Evolutionary conservation across 1,140 invertebrate species (phyloP).

Genomic region (Dendroctonus ponderosae): DNA sequence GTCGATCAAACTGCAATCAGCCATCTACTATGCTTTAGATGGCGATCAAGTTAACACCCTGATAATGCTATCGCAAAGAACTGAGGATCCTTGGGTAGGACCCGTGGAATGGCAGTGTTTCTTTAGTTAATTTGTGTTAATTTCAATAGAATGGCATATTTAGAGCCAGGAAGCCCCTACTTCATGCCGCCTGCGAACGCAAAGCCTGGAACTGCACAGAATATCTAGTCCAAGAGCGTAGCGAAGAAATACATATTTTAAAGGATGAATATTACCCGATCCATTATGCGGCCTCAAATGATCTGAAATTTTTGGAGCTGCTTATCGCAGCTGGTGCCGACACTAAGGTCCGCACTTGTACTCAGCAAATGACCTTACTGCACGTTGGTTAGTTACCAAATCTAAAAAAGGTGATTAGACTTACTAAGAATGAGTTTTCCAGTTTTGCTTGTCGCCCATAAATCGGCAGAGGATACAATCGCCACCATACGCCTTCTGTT

Average conservation of each 20-base stretch:
- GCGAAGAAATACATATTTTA: conserved; percentile 70
- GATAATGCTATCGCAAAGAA: conserved; percentile 64
- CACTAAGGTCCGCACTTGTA: conserved; percentile 66
- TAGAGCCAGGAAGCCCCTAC: conserved; percentile 58
- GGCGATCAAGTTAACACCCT: conserved; percentile 67
- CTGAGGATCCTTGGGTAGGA: conserved; percentile 67
- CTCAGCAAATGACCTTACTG: conserved; percentile 71
- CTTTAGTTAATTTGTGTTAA: conserved; percentile 2
- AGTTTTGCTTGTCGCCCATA: conserved; percentile 63
- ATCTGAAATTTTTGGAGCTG: conserved; percentile 65
- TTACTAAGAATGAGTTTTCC: conserved; percentile 22
- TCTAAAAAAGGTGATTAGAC: not conserved
- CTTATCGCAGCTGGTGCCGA: conserved; percentile 66
- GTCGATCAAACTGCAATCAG: conserved; percentile 66
- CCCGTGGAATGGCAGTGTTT: not conserved
- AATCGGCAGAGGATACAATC: conserved; percentile 68
- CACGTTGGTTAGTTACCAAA: conserved; percentile 57
- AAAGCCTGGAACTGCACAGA: conserved; percentile 71
- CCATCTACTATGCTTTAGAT: conserved; percentile 71
- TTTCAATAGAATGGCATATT: conserved; percentile 51
- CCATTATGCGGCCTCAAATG: conserved; percentile 69
- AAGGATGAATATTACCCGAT: conserved; percentile 77
- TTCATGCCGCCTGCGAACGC: conserved; percentile 65
- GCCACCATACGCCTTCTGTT: conserved; percentile 63
- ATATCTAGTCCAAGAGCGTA: conserved; percentile 61